Evolutionary conservation across 2,113 vertebrate genomes (phyloP).

Genomic region (Zapus hudsonius): DNA sequence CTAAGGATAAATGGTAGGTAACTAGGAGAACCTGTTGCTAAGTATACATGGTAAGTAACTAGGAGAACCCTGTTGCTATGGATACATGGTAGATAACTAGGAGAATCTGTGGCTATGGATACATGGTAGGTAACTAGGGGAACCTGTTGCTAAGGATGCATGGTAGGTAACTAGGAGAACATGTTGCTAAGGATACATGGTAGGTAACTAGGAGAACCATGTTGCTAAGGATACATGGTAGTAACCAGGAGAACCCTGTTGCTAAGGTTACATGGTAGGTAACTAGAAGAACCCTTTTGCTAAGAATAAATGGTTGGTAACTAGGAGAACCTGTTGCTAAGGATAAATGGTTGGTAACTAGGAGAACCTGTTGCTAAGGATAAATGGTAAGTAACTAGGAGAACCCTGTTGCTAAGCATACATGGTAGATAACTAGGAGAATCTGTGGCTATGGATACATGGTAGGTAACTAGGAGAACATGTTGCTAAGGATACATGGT

Average conservation of each 20-base stretch:
- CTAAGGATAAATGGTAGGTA: neutral
- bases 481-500: neutral
- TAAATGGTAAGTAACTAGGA: neutral
- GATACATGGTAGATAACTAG: neutral
- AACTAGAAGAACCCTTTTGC: neutral
- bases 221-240: neutral
- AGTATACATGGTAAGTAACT: neutral
- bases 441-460: neutral
- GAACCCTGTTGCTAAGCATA: neutral
- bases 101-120: neutral
- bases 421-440: neutral
- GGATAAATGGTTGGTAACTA: neutral
- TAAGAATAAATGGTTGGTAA: neutral
- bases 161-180: neutral
- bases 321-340: neutral
- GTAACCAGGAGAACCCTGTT: neutral
- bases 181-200: neutral
- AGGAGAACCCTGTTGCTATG: neutral
- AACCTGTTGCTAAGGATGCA: neutral
- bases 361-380: neutral
- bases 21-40: neutral
- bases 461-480: neutral
- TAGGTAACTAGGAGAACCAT: neutral
- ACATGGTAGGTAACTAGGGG: neutral
- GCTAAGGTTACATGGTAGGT: neutral